phyloP scores from a whole-genome alignment of 2,888 invertebrate species.

The Leistus spinibarbis region DNA sequence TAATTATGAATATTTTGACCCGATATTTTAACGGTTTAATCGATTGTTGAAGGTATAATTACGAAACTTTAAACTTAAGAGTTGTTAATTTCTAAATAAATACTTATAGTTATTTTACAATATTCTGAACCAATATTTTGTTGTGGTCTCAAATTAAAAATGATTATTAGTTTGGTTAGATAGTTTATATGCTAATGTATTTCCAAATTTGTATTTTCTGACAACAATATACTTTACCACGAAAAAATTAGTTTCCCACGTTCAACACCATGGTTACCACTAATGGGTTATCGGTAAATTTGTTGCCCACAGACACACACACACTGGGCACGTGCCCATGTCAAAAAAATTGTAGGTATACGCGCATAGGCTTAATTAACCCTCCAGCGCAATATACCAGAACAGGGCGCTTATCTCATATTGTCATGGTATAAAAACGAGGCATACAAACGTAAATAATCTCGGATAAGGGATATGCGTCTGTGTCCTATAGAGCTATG shows the following conservation, averaged over 20 bases:
- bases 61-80: too few relatives aligned
- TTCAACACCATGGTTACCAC: background rate
- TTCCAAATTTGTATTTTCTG: background rate
- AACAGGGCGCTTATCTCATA: background rate
- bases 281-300: background rate
- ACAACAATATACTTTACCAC: background rate
- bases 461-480: background rate
- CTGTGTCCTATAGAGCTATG: background rate
- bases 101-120: too few relatives aligned
- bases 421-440: background rate
- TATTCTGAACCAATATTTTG: too few relatives aligned
- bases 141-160: too few relatives aligned
- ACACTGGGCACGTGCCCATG: background rate
- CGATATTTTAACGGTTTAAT: too few relatives aligned
- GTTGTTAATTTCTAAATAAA: too few relatives aligned
- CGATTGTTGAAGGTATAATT: too few relatives aligned
- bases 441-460: background rate
- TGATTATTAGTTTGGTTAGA: background rate
- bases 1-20: too few relatives aligned
- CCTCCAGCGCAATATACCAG: background rate
- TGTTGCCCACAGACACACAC: background rate
- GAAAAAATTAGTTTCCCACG: background rate
- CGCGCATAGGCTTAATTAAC: background rate
- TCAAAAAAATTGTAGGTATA: background rate
- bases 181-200: background rate